Evolutionary conservation across 2,113 vertebrate genomes (phyloP).

Genomic region (Penelope pileata): DNA sequence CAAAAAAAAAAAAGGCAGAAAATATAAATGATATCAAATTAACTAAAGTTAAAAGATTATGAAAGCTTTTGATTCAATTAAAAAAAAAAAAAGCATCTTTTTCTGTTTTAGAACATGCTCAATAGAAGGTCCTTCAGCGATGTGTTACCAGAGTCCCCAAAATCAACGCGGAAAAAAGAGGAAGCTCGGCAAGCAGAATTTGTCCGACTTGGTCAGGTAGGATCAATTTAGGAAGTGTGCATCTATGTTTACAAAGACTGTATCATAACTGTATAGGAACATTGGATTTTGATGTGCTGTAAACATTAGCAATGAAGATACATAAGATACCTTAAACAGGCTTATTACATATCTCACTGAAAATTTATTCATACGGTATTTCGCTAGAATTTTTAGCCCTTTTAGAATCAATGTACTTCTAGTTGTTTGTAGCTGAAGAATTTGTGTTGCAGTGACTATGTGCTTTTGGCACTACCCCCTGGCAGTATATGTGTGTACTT

Average conservation of each 20-base stretch:
- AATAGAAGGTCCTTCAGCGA: conserved; percentile 97
- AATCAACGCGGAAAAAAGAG: conserved; percentile 95
- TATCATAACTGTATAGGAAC: neutral
- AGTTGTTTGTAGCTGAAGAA: neutral
- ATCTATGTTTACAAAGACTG: neutral
- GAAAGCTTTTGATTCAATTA: neutral
- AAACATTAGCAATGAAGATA: neutral
- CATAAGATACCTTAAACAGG: neutral
- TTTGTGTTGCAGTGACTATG: neutral
- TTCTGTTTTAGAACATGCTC: conserved; percentile 93
- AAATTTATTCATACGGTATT: neutral
- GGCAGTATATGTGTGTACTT: neutral
- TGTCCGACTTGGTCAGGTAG: conserved; percentile 95
- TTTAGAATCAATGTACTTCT: neutral
- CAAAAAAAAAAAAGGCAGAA: neutral
- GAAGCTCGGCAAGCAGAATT: conserved; percentile 98
- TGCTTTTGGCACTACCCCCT: neutral
- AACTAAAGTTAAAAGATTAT: neutral
- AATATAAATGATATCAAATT: neutral
- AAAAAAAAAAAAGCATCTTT: neutral
- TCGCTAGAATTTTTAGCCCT: neutral
- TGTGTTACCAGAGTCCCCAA: conserved; percentile 95
- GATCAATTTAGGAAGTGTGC: neutral
- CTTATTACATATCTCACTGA: neutral
- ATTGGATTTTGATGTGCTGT: neutral